Conservation (phyloP, 2,888 invertebrate species). For the Heliconius sara region DNA sequence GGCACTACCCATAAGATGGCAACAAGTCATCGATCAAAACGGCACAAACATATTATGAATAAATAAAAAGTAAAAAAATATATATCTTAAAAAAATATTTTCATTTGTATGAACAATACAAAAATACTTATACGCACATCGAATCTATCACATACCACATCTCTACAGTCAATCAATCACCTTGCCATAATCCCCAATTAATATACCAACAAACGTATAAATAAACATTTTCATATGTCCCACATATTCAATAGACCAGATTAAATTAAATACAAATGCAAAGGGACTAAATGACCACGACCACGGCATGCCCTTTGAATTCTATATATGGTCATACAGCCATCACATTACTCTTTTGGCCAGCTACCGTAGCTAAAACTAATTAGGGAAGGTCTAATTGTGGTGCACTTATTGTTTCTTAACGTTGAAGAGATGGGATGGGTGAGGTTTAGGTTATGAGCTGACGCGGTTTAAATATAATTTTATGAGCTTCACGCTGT, state of each 20-base stretch:
- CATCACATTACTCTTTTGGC: slow-evolving; percentile 41
- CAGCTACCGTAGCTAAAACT: slow-evolving; percentile 49
- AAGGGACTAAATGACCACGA: slow-evolving; percentile 24
- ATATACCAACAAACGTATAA: background rate
- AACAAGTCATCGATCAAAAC: no score
- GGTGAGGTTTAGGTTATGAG: slow-evolving; percentile 35
- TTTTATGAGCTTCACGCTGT: no score
- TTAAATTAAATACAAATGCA: slow-evolving; percentile 17
- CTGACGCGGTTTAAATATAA: background rate
- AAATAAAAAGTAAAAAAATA: no score
- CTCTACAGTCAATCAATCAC: background rate
- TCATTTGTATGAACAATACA: no score
- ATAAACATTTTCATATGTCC: slow-evolving; percentile 11
- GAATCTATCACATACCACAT: background rate
- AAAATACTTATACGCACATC: background rate
- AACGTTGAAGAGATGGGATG: slow-evolving; percentile 45
- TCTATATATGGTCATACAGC: slow-evolving; percentile 36
- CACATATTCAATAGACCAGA: slow-evolving; percentile 27
- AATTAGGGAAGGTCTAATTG: slow-evolving; percentile 56
- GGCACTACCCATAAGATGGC: no score
- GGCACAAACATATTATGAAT: no score
- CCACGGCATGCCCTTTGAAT: slow-evolving; percentile 35
- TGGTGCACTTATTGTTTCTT: slow-evolving; percentile 54
- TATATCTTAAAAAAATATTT: no score
- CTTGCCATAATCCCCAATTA: background rate